A percentile compares a stretch with the other conserved stretches of the same genome.
Conservation (phyloP, 1,140 invertebrate species). For the Drosophila bipectinata region DNA sequence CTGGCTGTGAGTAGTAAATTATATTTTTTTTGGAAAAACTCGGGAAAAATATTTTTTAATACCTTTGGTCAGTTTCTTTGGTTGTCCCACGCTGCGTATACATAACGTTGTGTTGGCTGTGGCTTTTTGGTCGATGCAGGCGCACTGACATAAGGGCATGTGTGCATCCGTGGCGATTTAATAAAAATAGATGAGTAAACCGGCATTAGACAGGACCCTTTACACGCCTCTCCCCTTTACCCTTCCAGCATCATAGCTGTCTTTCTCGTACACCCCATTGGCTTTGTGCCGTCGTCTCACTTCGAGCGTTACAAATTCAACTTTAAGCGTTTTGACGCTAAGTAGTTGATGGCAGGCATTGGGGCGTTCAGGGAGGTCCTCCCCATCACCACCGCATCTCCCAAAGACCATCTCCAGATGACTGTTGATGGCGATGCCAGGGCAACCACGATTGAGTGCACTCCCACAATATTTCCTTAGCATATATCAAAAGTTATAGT, state of each 20-base stretch:
- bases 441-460: constrained; percentile 73
- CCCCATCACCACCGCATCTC: too few species aligned
- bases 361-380: not conserved
- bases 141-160: constrained; percentile 10
- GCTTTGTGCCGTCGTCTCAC: constrained; percentile 73
- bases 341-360: constrained; percentile 68
- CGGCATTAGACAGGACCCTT: constrained; percentile 58
- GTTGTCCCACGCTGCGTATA: constrained; percentile 61
- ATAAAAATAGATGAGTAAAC: constrained; percentile 79
- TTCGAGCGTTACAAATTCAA: constrained; percentile 81
- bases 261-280: constrained; percentile 62
- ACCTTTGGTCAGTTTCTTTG: constrained; percentile 11
- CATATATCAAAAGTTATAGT: constrained; percentile 82
- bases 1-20: constrained; percentile 7
- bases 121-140: constrained; percentile 27
- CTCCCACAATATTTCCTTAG: constrained; percentile 76
- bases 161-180: constrained; percentile 58
- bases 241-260: constrained; percentile 1
- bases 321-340: constrained; percentile 81
- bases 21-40: constrained; percentile 1
- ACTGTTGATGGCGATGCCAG: constrained; percentile 30
- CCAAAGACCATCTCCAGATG: not conserved
- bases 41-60: constrained; percentile 25
- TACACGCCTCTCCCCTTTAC: not conserved
- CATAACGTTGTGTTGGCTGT: constrained; percentile 51